phyloP scores from a whole-genome alignment of 2,888 invertebrate genomes.

The Gnatocerus cornutus region DNA sequence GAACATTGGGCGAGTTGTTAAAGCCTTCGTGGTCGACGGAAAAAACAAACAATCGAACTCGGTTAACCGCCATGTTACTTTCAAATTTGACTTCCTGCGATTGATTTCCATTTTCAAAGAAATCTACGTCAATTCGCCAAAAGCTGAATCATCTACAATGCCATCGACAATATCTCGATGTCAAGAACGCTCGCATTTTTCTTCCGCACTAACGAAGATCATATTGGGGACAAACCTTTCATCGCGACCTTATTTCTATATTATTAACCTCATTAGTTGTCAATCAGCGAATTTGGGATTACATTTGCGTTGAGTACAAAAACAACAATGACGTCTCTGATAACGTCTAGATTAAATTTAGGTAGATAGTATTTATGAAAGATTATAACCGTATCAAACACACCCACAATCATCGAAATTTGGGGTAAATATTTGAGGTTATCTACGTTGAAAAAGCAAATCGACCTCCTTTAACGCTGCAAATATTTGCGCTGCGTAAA shows the following conservation, averaged over 20 bases:
- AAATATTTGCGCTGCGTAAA: constrained; percentile 34
- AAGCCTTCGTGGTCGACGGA: neutral
- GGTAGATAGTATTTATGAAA: constrained; percentile 3
- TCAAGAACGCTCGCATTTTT: neutral
- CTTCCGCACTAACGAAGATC: neutral
- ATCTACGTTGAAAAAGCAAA: constrained; percentile 25
- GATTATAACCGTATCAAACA: constrained; percentile 3
- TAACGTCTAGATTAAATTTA: constrained; percentile 14
- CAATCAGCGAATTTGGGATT: neutral
- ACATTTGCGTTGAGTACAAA: constrained; percentile 2
- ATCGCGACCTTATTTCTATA: neutral
- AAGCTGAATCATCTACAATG: constrained; percentile 12
- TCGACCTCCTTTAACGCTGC: constrained; percentile 29
- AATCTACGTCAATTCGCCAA: constrained; percentile 20
- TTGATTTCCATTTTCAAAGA: constrained; percentile 25
- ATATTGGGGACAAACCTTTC: constrained; percentile 2
- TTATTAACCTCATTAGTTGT: constrained; percentile 2
- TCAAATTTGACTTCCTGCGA: constrained; percentile 19
- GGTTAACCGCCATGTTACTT: constrained; percentile 13
- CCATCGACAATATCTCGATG: neutral
- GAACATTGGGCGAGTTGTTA: no score
- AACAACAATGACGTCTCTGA: constrained; percentile 24
- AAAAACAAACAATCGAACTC: constrained; percentile 14
- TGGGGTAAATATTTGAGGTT: constrained; percentile 23
- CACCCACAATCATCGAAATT: constrained; percentile 9